Base-by-base conservation (phyloP, 2,113 vertebrate species). In the Falco punctatus region DNA sequence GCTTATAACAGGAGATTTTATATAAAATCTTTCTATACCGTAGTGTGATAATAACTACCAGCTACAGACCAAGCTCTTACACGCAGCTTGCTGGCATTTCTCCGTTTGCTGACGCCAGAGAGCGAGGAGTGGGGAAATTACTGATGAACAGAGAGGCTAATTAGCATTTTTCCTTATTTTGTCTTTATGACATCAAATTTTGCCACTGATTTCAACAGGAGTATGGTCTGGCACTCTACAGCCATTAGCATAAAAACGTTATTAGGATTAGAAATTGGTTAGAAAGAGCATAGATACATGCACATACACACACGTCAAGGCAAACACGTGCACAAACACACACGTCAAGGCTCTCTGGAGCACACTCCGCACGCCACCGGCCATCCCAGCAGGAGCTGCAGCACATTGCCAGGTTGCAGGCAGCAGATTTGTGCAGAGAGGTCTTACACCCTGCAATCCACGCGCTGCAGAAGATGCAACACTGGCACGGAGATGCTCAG, bases 231-330 rank as follows among this genome's bases (percentile, higher is more conserved):
- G 46, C 15, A 16, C 49, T 74, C 35, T 35, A 11, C 1, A 58
- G 26, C 22, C 40, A 28, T 10, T 1, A 48, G 19, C 21, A 28
- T 0, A 51, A 44, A 30, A 61, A 38, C 6, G 9, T 8, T 8
- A 55, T 18, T 54, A 95, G 44, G 30, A 46, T 40, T 28, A 54
- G 51, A 78, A 69, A 24, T 21, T 35, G 70, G 7, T 44, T 44
- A 57, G 74, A 33, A 51, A 52, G 17, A 62, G 44, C 42, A 70
- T 6, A 54, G 78, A 83, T 7, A 51, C 1, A 1, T 17, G 70
- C 7, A 38, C 6, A 11, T 1, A 62, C 26, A 65, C 1, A 4
- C 33, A 17, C 0, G 0, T 20, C 65, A 35, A 55, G 75, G 69
- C 52, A 74, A 72, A 77, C 24, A 66, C 9, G 3, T 10, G 72